These are phyloP conservation scores for Archegozetes longisetosus DNA, from an alignment of 1,140 invertebrate species.

Conservation along the genomic window DNA sequence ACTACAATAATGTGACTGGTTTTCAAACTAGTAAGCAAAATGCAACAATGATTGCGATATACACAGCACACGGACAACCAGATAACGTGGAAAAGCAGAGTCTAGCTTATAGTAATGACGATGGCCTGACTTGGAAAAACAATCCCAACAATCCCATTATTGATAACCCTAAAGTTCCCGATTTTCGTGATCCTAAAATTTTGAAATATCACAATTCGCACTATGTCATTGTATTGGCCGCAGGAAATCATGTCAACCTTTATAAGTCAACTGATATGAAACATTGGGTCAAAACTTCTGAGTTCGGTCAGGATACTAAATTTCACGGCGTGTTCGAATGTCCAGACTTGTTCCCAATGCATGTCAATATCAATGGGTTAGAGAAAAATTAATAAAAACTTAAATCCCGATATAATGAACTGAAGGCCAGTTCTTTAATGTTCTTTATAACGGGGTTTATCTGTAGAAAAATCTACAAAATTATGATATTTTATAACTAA, in stretches of 20 bases:
- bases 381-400: too few relatives aligned
- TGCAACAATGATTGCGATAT: background rate
- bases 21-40: background rate
- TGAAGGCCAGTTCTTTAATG: too few relatives aligned
- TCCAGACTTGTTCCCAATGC: background rate
- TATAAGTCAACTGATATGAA: slow-evolving; percentile 11
- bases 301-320: slow-evolving; percentile 3
- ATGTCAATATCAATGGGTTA: background rate
- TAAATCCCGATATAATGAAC: too few relatives aligned
- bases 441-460: too few relatives aligned
- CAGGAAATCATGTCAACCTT: slow-evolving; percentile 5
- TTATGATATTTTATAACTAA: too few relatives aligned
- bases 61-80: background rate
- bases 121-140: background rate
- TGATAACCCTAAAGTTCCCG: background rate
- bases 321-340: slow-evolving; percentile 10
- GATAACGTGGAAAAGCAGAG: background rate
- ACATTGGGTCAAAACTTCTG: background rate
- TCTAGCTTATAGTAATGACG: background rate
- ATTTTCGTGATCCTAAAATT: slow-evolving; percentile 12
- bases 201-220: slow-evolving; percentile 2
- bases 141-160: slow-evolving; percentile 12
- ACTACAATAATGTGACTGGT: slow-evolving; percentile 8
- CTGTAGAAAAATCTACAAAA: too few relatives aligned
- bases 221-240: slow-evolving; percentile 10